A percentile compares a stretch with the other conserved stretches of the same genome.
Evolutionary conservation across 2,113 vertebrate species (phyloP).

Genomic region (Progne subis): DNA sequence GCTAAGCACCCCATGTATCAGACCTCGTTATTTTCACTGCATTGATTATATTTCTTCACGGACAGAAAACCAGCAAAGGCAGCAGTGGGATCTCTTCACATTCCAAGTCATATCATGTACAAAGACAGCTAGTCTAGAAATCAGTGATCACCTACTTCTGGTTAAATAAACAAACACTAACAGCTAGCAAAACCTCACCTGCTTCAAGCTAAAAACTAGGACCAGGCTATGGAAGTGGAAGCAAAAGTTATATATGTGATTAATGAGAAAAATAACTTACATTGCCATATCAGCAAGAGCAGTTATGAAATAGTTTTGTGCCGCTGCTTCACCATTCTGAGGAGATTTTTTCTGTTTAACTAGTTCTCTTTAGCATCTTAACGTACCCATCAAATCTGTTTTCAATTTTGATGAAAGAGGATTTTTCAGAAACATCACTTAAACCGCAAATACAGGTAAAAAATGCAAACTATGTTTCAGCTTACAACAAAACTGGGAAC

Average conservation of each 20-base stretch:
- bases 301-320: neutral
- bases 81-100: neutral
- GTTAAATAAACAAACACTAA: neutral
- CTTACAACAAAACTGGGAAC: neutral
- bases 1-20: neutral
- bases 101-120: neutral
- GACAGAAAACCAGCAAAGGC: neutral
- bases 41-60: neutral
- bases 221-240: neutral
- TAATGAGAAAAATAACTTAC: neutral
- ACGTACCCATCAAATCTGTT: neutral
- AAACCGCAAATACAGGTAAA: neutral
- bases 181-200: neutral
- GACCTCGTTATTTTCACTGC: neutral
- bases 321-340: neutral
- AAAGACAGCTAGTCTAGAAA: neutral
- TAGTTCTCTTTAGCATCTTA: neutral
- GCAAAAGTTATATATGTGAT: neutral
- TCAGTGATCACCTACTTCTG: neutral
- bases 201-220: neutral
- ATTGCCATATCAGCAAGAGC: neutral
- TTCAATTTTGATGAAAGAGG: neutral
- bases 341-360: neutral
- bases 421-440: neutral
- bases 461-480: neutral